Evolutionary conservation across 2,797 vertebrate species (phyloP).

Genomic region (Crossoptilon crossoptilon): DNA sequence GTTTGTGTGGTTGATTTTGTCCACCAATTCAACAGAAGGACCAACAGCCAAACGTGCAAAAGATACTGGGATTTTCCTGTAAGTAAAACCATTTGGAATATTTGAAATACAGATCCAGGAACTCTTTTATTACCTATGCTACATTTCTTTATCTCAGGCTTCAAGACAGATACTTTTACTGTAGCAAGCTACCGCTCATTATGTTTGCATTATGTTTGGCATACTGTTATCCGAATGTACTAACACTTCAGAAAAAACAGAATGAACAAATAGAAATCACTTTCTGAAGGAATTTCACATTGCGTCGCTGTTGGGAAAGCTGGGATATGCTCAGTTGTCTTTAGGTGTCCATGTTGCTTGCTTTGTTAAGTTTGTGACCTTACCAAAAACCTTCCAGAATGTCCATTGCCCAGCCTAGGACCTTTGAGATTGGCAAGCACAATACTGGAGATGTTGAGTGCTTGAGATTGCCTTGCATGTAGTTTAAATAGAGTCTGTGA

Average conservation of each 20-base stretch:
- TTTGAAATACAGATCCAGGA: not conserved
- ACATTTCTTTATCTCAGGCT: not conserved
- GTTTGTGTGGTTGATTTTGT: not conserved
- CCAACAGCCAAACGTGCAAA: not conserved
- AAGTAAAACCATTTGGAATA: not conserved
- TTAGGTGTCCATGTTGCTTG: not conserved
- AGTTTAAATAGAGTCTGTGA: too few relatives aligned
- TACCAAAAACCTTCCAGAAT: not conserved
- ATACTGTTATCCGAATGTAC: not conserved
- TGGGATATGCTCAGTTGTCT: not conserved
- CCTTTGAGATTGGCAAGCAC: not conserved
- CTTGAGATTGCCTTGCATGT: too few relatives aligned
- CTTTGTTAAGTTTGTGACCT: not conserved
- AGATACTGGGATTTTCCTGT: not conserved
- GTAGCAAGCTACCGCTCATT: not conserved
- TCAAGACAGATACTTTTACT: not conserved
- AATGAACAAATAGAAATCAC: not conserved
- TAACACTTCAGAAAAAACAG: not conserved
- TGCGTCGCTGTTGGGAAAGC: not conserved
- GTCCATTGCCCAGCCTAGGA: not conserved
- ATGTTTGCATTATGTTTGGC: not conserved
- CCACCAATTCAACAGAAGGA: not conserved
- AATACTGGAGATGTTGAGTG: too few relatives aligned
- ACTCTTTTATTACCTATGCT: fast-evolving
- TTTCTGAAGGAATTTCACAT: not conserved